phyloP scores from a whole-genome alignment of 2,113 vertebrate genomes.

The Thalassoma bifasciatum region DNA sequence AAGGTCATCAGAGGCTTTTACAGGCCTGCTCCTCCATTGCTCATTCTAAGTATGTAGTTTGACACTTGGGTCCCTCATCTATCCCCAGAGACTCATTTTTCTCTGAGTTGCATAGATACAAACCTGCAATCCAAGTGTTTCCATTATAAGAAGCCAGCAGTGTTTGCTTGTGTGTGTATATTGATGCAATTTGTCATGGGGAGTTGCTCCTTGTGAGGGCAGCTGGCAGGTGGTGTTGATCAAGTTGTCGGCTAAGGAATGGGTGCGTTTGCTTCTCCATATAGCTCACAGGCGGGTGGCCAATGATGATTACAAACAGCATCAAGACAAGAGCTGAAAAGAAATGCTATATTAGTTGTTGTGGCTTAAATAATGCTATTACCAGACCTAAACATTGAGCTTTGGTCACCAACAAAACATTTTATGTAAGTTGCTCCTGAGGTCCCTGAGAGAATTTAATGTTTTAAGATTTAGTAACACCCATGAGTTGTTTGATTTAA shows the following conservation, averaged over 20 bases:
- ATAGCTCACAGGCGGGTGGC: constrained; percentile 26
- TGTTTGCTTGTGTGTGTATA: constrained; percentile 40
- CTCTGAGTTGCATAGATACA: constrained; percentile 70
- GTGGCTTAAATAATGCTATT: neutral
- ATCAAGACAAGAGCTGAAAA: neutral
- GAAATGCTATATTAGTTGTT: neutral
- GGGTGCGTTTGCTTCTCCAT: constrained; percentile 16
- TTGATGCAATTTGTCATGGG: constrained; percentile 60
- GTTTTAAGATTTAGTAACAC: no score
- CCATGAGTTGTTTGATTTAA: no score
- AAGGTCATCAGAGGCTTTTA: constrained; percentile 80
- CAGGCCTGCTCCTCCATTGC: constrained; percentile 70
- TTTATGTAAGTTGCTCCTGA: no score
- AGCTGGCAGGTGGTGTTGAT: constrained; percentile 56
- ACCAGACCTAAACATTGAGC: neutral
- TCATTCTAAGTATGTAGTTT: constrained; percentile 79
- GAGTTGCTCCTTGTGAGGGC: constrained; percentile 47
- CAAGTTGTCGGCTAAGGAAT: constrained; percentile 27
- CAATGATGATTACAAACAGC: constrained; percentile 5
- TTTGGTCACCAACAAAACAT: neutral
- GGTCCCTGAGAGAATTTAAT: no score
- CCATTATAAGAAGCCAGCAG: constrained; percentile 41
- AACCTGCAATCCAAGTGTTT: constrained; percentile 53
- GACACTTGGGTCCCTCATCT: constrained; percentile 63
- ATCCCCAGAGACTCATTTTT: constrained; percentile 60